phyloP scores from a whole-genome alignment of 2,113 vertebrate genomes.

The Carollia perspicillata region DNA sequence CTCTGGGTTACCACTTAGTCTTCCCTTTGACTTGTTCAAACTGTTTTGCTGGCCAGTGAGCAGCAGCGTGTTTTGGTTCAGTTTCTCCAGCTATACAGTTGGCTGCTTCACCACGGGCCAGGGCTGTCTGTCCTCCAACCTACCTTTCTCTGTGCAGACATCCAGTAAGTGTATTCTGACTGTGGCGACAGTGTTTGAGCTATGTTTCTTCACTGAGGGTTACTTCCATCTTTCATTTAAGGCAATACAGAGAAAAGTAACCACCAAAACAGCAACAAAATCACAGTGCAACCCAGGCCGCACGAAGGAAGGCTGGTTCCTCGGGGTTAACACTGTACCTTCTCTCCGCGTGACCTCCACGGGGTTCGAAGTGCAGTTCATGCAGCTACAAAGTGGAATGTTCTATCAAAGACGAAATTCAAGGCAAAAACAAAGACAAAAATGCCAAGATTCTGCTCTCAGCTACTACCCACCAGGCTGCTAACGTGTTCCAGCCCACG shows the following conservation, averaged over 20 bases:
- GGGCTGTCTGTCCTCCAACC: background rate
- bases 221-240: slow-evolving; percentile 33
- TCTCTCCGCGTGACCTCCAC: background rate
- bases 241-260: background rate
- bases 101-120: background rate
- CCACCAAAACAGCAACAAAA: background rate
- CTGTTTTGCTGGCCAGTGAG: background rate
- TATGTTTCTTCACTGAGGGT: background rate
- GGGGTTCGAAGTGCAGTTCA: background rate
- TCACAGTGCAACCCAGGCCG: background rate
- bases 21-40: slow-evolving; percentile 3
- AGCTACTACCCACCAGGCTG: background rate
- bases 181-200: background rate
- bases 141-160: slow-evolving; percentile 23
- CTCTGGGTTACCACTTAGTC: background rate
- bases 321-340: background rate
- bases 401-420: background rate
- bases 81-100: background rate
- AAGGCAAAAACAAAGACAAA: background rate
- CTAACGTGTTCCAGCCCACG: background rate
- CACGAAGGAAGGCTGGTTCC: background rate
- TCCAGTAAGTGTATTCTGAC: background rate
- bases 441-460: background rate
- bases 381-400: background rate
- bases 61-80: background rate